These are phyloP conservation scores for Meriones psammophilus DNA, from an alignment of 2,797 vertebrate species.

Conservation along the genomic window DNA sequence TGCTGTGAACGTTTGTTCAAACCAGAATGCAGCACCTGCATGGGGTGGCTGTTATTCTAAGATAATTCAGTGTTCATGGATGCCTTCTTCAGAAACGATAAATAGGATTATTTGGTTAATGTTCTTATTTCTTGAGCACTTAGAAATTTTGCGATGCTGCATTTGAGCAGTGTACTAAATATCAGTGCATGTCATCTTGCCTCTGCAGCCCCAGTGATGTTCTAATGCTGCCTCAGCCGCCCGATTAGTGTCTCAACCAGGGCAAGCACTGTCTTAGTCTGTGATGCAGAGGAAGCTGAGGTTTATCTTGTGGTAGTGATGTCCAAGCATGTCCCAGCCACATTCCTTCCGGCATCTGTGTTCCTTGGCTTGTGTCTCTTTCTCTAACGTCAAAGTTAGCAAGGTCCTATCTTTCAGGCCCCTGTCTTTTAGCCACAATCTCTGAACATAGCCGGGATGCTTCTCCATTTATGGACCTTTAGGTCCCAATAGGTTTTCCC, in stretches of 20 bases:
- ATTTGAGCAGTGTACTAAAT: background rate
- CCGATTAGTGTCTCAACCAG: background rate
- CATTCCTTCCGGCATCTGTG: background rate
- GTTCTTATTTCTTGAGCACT: background rate
- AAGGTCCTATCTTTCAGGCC: background rate
- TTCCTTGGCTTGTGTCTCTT: background rate
- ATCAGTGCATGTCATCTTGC: background rate
- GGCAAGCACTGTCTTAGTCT: background rate
- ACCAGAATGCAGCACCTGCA: background rate
- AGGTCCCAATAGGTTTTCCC: background rate
- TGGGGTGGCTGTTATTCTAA: background rate
- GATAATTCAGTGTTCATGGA: background rate
- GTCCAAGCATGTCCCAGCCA: background rate
- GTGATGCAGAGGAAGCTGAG: background rate
- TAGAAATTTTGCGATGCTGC: background rate
- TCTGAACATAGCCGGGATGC: background rate
- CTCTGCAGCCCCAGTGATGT: background rate
- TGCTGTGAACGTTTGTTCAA: background rate
- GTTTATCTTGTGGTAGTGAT: background rate
- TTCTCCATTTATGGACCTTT: background rate
- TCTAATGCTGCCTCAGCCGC: background rate
- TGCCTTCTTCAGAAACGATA: constrained; percentile 39
- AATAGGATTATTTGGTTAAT: constrained; percentile 9
- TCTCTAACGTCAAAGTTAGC: background rate
- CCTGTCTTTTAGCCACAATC: background rate